Base-by-base conservation (phyloP, 2,113 vertebrate genomes). In the Nasalis larvatus region DNA sequence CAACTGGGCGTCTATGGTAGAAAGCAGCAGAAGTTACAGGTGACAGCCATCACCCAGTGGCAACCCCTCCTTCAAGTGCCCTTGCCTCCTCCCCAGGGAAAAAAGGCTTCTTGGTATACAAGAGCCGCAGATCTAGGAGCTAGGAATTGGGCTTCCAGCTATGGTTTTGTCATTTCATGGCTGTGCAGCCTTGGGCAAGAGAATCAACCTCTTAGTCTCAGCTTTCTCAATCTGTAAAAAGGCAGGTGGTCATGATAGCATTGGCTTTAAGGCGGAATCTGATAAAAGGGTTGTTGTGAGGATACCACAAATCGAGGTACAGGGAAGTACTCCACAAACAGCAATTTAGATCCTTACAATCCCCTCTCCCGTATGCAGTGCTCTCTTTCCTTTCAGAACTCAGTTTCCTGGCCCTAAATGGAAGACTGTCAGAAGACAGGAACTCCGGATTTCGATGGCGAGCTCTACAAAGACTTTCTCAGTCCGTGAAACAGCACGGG, bases 371-470 rank as follows among this genome's bases (percentile, higher is more conserved):
- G 56, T 21, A 37, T 73, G 47, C 42, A 18, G 42, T 77, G 35
- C 71, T 45, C 78, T 82, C 86, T 94, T 94, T 89, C 85, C 94
- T 89, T 89, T 95, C 96, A 90, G 32, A 96, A 95, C 23, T 89
- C 78, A 27, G 87, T 71, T 90, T 96, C 89, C 94, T 86, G 89
- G 94, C 95, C 83, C 96, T 95, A 94, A 93, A 94, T 54, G 89
- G 97, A 96, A 96, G 94, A 86, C 84, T 16, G 58, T 96, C 96
- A 89, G 96, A 89, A 86, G 80, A 81, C 78, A 93, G 86, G 98
- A 89, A 95, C 96, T 93, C 97, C 20, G 21, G 89, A 30, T 94
- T 93, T 89, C 35, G 4, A 76, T 25, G 40, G 63, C 1, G 16
- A 83, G 93, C 86, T 82, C 94, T 54, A 94, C 97, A 87, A 97